Evolutionary conservation across 2,797 vertebrate genomes (phyloP).

Genomic region (Hephaestus fuliginosus): DNA sequence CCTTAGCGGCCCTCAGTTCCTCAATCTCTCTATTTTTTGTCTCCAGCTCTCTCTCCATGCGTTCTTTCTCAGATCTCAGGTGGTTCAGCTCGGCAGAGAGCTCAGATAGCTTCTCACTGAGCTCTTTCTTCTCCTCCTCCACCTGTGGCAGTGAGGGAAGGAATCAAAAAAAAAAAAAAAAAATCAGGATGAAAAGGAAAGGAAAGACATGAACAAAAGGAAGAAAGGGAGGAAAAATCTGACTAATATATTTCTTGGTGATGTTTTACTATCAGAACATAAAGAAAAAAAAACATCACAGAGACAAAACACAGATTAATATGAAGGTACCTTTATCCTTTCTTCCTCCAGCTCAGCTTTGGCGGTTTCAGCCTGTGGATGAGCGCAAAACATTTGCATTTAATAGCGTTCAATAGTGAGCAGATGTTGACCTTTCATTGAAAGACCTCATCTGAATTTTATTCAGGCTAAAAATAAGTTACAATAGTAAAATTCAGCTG

Average conservation of each 20-base stretch:
- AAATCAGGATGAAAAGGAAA: background rate
- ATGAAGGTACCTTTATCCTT: conserved; percentile 66
- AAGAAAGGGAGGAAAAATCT: background rate
- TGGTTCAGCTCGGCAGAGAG: conserved; percentile 75
- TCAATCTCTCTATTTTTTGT: conserved; percentile 83
- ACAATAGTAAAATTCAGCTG: background rate
- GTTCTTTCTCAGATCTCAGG: conserved; percentile 84
- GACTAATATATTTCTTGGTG: background rate
- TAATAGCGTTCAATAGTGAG: background rate
- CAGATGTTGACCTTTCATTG: background rate
- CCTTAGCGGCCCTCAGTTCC: conserved; percentile 85
- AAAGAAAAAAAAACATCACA: background rate
- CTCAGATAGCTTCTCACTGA: conserved; percentile 69
- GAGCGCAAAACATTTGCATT: background rate
- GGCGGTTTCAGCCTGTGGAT: conserved; percentile 80
- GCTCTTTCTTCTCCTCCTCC: conserved; percentile 79
- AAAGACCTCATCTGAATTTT: background rate
- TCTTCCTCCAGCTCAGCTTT: conserved; percentile 90
- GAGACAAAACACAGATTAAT: background rate
- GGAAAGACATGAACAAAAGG: background rate
- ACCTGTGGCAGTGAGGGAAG: conserved; percentile 52
- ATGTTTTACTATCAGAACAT: background rate
- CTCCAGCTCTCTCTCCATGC: conserved; percentile 82
- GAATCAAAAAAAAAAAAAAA: background rate
- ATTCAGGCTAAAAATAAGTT: background rate